Base-by-base conservation (phyloP, 2,797 vertebrate species). In the Oreochromis grahami region DNA sequence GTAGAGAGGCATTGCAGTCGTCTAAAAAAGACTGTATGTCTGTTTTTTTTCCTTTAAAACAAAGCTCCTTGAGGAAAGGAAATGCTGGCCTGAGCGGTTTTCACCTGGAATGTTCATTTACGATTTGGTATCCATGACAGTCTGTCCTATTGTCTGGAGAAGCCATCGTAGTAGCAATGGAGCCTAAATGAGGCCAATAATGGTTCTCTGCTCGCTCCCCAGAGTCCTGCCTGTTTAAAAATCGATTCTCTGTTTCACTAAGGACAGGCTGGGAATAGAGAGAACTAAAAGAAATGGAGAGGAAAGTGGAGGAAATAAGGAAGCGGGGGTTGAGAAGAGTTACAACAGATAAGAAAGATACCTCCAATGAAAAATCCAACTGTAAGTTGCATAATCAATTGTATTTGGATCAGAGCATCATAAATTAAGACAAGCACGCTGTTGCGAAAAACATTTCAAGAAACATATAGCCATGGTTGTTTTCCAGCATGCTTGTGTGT, bases 161-260 rank as follows among this genome's bases (percentile, higher is more conserved):
- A 94, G 88, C 86, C 93, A 91, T 94, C 89, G 85, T 79, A 76
- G 92, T 93, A 81, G 93, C 91, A 84, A 88, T 88, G 91, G 92
- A 93, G 91, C 92, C 93, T 95, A 95, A 95, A 95, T 91, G 93
- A 96, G 93, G 93, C 93, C 94, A 94, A 94, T 95, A 95, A 94
- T 94, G 93, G 90, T 91, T 86, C 91, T 85, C 79, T 87, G 93
- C 93, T 90, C 56, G 14, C 92, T 93, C 95, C 90, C 94, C 79
- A 83, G 94, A 92, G 94, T 86, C 91, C 86, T 82, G 89, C 85
- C 93, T 92, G 94, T 94, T 96, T 94, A 95, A 94, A 95, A 95
- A 96, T 95, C 92, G 90, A 95, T 95, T 95, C 93, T 91, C 90
- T 91, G 94, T 90, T 92, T 94, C 93, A 94, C 94, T 96, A 88